These are phyloP conservation scores for Caenorhabditis sp. DNA, from an alignment of 2,888 invertebrate genomes.

Conservation along the genomic window DNA sequence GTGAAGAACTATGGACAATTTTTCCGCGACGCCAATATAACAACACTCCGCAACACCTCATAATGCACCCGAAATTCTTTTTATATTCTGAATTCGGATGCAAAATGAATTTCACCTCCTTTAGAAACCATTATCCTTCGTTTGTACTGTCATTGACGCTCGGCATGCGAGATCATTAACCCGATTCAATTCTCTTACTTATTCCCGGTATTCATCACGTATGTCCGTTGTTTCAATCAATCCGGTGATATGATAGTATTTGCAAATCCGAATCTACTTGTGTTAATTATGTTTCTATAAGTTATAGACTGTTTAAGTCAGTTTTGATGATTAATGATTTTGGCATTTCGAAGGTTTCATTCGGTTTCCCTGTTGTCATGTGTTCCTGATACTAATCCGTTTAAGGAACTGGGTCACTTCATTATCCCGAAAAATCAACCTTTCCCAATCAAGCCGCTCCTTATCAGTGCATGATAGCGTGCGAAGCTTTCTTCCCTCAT, in stretches of 20 bases:
- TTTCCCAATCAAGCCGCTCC: constrained; percentile 30
- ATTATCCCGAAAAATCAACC: constrained; percentile 30
- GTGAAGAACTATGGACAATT: background rate
- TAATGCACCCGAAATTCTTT: background rate
- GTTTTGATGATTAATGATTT: too few relatives aligned
- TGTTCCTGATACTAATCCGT: constrained; percentile 10
- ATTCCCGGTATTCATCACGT: constrained; percentile 38
- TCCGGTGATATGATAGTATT: constrained; percentile 9
- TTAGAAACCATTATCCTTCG: constrained; percentile 43
- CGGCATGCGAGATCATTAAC: constrained; percentile 60
- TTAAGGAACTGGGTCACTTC: constrained; percentile 48
- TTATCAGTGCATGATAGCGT: constrained; percentile 56
- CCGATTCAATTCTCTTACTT: constrained; percentile 60
- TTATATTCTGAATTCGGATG: background rate
- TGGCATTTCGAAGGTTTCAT: too few relatives aligned
- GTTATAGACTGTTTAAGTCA: too few relatives aligned
- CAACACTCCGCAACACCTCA: background rate
- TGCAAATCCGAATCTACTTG: too few relatives aligned
- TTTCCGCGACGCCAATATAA: background rate
- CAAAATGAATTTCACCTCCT: constrained; percentile 24
- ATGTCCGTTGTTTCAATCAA: constrained; percentile 38
- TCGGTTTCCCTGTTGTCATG: constrained; percentile 1
- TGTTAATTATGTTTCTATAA: too few relatives aligned
- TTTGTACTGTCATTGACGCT: constrained; percentile 15
- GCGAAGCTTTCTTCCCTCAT: constrained; percentile 48